phyloP scores from a whole-genome alignment of 2,113 vertebrate species.

The Megaceryle torquata region DNA sequence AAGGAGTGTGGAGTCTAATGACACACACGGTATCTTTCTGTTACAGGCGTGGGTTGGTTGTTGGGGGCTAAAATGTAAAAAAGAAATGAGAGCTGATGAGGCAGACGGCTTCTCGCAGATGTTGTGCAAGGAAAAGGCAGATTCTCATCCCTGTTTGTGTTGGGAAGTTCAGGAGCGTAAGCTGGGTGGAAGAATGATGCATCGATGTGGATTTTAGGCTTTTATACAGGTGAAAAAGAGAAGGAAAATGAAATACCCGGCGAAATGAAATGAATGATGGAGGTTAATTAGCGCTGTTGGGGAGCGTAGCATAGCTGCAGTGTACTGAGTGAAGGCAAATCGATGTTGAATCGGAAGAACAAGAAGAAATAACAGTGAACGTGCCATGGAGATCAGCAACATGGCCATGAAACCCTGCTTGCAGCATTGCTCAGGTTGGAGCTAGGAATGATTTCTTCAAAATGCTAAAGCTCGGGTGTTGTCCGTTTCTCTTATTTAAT shows the following conservation, averaged over 20 bases:
- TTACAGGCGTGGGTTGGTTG: background rate
- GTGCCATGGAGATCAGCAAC: conserved; percentile 9
- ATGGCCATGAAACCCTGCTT: conserved; percentile 37
- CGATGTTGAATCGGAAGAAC: background rate
- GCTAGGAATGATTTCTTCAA: background rate
- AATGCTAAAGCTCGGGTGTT: background rate
- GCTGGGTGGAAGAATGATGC: background rate
- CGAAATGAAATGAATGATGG: background rate
- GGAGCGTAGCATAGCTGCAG: background rate
- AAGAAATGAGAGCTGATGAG: background rate
- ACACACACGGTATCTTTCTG: background rate
- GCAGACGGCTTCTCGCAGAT: background rate
- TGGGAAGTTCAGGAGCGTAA: conserved; percentile 18
- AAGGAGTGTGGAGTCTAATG: background rate
- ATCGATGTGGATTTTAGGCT: background rate
- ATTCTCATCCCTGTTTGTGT: background rate
- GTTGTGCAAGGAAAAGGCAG: background rate
- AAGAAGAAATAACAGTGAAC: background rate
- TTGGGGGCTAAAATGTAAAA: conserved; percentile 13
- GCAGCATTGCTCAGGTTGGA: conserved; percentile 31
- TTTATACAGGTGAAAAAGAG: conserved; percentile 31
- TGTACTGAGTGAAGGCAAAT: background rate
- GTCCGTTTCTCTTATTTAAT: background rate
- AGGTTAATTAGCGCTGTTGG: background rate
- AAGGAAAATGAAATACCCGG: background rate